Evolutionary conservation across 2,797 vertebrate species (phyloP), one percentile per base, ranked within the genome.

Genomic region (Mus spretus): DNA sequence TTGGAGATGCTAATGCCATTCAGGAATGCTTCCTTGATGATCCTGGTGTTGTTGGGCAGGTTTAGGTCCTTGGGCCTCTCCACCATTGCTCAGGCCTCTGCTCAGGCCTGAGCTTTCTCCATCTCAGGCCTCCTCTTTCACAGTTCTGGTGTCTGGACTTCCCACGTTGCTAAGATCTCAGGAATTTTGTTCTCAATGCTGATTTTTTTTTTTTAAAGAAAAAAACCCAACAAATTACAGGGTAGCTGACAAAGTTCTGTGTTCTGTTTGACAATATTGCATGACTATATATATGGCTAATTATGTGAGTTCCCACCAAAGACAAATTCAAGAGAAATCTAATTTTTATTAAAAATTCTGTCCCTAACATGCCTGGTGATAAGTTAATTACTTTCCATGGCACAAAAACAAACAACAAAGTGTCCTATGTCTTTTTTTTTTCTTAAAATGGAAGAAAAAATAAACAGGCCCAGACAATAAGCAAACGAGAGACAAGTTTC

Each of bases 1-100:
- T 99, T 99, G 19, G 99, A 99, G 84, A 99, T 99, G 1, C 99
- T 99, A 44, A 99, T 99, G 4, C 99, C 99, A 3, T 99, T 99
- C 12, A 99, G 99, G 89, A 99, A 99, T 98, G 99, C 99, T 97
- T 99, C 99, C 97, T 99, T 99, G 97, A 99, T 99, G 97, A 99
- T 99, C 92, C 99, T 99, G 17, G 99, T 19, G 67, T 15, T 99
- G 81, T 99, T 99, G 95, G 99, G 99, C 53, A 99, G 98, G 97
- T 99, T 99, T 74, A 99, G 98, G 98, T 99, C 99, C 97, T 99
- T 99, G 0, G 99, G 99, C 97, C 99, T 99, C 97, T 99, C 99
- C 13, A 99, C 99, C 99, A 99, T 99, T 1, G 95, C 93, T 70
- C 34, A 0, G 34, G 34, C 34, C 65, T 50, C 93, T 9, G 37